A percentile compares a stretch with the other conserved stretches of the same genome.
These are phyloP conservation scores for Onychomys arenicola DNA, from an alignment of 2,797 vertebrate species.

Conservation along the genomic window DNA sequence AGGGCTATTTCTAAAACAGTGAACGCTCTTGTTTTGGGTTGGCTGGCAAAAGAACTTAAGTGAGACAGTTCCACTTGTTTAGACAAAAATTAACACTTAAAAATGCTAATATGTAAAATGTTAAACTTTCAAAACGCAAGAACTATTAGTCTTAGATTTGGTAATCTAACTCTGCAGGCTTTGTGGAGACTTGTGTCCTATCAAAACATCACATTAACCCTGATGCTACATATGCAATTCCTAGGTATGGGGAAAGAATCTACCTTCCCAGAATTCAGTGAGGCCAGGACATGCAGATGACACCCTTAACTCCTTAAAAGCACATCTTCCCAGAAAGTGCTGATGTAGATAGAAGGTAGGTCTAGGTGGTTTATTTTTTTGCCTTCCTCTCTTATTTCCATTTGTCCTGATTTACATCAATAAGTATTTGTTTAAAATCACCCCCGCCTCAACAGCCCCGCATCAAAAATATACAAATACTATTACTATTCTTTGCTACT, in stretches of 20 bases:
- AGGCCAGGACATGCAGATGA: background rate
- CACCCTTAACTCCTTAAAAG: background rate
- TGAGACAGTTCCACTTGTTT: slow-evolving; percentile 55
- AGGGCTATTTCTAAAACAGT: slow-evolving; percentile 65
- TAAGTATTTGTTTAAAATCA: slow-evolving; percentile 54
- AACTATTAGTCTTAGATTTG: slow-evolving; percentile 34
- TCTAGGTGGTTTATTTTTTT: background rate
- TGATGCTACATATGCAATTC: background rate
- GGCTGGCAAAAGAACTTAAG: slow-evolving; percentile 60
- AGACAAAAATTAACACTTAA: slow-evolving; percentile 59
- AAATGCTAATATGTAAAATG: slow-evolving; percentile 54
- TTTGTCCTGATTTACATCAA: slow-evolving; percentile 37
- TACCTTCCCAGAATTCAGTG: slow-evolving; percentile 63
- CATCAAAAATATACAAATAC: slow-evolving; percentile 33
- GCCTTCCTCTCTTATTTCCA: slow-evolving; percentile 11
- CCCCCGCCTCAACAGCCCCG: background rate
- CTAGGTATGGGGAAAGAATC: background rate
- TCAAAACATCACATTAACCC: slow-evolving; percentile 47
- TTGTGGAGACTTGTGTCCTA: slow-evolving; percentile 80
- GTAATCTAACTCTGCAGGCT: slow-evolving; percentile 47
- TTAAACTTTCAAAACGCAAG: slow-evolving; percentile 54
- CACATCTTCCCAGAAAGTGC: slow-evolving; percentile 11
- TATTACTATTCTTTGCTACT: slow-evolving; percentile 26
- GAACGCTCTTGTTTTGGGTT: slow-evolving; percentile 38
- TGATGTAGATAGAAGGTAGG: background rate